Evolutionary conservation across 2,888 invertebrate species (phyloP).

Genomic region (Harpagoxenus sublaevis): DNA sequence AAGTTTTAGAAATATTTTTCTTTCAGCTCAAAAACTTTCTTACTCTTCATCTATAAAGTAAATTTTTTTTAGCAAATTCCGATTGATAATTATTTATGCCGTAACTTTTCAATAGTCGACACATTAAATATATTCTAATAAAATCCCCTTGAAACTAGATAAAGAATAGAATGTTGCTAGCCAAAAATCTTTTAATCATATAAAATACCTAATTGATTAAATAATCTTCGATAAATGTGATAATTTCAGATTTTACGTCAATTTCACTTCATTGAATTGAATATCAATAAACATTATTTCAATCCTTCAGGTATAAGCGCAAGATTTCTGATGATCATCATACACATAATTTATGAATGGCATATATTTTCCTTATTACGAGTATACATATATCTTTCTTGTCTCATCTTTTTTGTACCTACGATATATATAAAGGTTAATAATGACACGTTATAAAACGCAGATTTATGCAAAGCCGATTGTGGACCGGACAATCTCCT

Average conservation of each 20-base stretch:
- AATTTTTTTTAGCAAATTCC: background rate
- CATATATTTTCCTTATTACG: background rate
- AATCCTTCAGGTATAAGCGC: background rate
- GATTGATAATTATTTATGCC: background rate
- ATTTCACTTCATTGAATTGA: background rate
- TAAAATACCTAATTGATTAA: conserved; percentile 1
- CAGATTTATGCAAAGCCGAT: background rate
- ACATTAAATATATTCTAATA: background rate
- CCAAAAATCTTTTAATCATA: background rate
- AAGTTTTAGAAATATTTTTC: background rate
- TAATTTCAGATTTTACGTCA: background rate
- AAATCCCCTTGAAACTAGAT: background rate
- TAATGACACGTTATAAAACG: background rate
- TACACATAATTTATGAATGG: background rate
- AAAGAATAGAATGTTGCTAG: background rate
- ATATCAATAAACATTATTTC: background rate
- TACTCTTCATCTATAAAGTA: background rate
- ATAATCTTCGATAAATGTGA: background rate
- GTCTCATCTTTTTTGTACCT: too few species aligned
- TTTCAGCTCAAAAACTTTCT: background rate
- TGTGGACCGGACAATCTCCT: background rate
- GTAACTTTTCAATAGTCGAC: background rate
- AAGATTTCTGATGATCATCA: background rate
- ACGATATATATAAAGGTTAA: background rate
- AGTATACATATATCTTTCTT: background rate